Percentiles rank a stretch among this genome's conserved stretches.
These are phyloP conservation scores for Malurus elegans DNA, from an alignment of 2,113 vertebrate genomes.

Conservation along the genomic window DNA sequence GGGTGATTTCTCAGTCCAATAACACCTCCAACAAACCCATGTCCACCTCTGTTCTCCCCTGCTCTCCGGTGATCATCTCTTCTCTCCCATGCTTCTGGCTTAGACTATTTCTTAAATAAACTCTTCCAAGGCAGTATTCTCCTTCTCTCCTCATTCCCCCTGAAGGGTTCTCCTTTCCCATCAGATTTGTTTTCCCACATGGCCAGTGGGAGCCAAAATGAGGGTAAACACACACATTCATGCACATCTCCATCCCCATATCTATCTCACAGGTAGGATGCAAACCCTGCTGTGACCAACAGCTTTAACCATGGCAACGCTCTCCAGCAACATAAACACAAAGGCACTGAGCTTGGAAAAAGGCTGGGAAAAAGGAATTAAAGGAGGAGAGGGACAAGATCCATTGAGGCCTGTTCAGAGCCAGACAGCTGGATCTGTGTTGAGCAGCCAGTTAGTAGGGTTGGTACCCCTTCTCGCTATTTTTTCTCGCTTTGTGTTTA, in stretches of 20 bases:
- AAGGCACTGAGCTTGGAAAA: not conserved
- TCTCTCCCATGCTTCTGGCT: not conserved
- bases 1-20: not conserved
- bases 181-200: not conserved
- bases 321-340: not conserved
- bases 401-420: not conserved
- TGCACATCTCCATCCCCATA: not conserved
- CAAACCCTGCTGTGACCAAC: not conserved
- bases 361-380: not conserved
- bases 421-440: not conserved
- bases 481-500: not conserved
- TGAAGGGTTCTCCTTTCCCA: not conserved
- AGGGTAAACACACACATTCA: not conserved
- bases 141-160: not conserved
- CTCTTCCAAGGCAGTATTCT: not conserved
- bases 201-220: not conserved
- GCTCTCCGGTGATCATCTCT: not conserved
- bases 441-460: not conserved
- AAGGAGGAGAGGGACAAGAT: not conserved
- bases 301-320: constrained; percentile 31
- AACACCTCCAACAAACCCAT: not conserved
- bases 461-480: not conserved
- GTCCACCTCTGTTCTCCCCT: not conserved
- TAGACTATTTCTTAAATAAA: not conserved
- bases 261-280: not conserved